Evolutionary conservation across 2,888 invertebrate genomes (phyloP), one percentile per base, ranked within the genome.

Genomic region (Nipponacmea schrenckii): DNA sequence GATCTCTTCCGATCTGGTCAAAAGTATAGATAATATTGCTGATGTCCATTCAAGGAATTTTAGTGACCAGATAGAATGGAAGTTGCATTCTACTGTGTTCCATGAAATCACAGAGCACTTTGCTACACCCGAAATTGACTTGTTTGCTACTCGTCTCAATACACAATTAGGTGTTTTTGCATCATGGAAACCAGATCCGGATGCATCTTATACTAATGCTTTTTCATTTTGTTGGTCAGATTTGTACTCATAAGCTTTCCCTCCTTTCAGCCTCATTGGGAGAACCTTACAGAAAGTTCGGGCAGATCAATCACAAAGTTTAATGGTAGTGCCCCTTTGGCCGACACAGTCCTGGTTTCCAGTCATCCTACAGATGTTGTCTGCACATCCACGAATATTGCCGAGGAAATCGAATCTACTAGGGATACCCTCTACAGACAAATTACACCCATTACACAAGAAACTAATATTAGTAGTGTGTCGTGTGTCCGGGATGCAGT

Each of bases 321-420:
- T 75, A 17, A 46, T 75, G 24, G 62, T 75, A 15, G 67, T 67
- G 15, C 69, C 75, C 17, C 26, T 45, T 8, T 75, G 75, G 75
- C 71, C 73, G 12, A 69, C 71, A 10, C 71, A 75, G 50, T 44
- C 46, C 48, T 72, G 75, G 75, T 75, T 39, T 70, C 56, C 73
- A 8, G 14, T 27, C 24, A 63, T 73, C 15, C 10, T 65, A 27
- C 15, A 39, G 24, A 70, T 72, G 68, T 39, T 67, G 15, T 48
- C n/a, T 17, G 20, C n/a, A 20, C n/a, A 7, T 14, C 50, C 50
- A 1, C 50, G 17, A 0, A 50, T 50, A 20, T 20, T 50, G 50
- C 50, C 50, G 15, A 50, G 15, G 10, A 20, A 7, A 8, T 7
- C n/a, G 20, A 17, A 50, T 50, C n/a, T 50, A 7, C 10, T 50